phyloP scores from a whole-genome alignment of 2,113 vertebrate species.

The Synodontis membranacea region DNA sequence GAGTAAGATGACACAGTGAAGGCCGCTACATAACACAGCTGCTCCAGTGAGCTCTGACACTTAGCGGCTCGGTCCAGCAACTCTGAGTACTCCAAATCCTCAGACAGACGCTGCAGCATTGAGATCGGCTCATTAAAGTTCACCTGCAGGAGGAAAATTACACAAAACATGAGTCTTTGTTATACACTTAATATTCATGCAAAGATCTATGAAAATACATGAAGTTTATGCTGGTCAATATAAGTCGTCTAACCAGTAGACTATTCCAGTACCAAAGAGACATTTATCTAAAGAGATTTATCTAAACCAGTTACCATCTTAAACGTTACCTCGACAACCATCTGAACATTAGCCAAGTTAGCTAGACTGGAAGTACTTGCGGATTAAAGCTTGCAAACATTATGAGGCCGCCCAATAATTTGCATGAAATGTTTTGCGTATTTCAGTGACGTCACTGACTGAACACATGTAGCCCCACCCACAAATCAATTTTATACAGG shows the following conservation, averaged over 20 bases:
- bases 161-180: background rate
- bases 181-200: background rate
- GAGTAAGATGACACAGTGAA: slow-evolving; percentile 97
- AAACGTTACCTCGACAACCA: background rate
- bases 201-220: background rate
- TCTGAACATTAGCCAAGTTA: background rate
- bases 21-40: slow-evolving; percentile 96
- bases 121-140: slow-evolving; percentile 98
- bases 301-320: background rate
- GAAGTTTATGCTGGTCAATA: too few relatives aligned
- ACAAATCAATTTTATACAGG: background rate
- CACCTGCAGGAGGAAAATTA: slow-evolving; percentile 73
- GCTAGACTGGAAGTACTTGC: too few relatives aligned
- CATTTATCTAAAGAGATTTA: too few relatives aligned
- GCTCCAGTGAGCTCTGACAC: slow-evolving; percentile 87
- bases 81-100: slow-evolving; percentile 96
- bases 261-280: too few relatives aligned
- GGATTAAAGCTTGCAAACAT: background rate
- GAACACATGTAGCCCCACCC: background rate
- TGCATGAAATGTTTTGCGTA: too few relatives aligned
- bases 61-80: slow-evolving; percentile 91
- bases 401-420: background rate
- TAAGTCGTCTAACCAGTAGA: too few relatives aligned
- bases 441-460: background rate
- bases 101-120: slow-evolving; percentile 95